Evolutionary conservation across 1,140 invertebrate genomes (phyloP).

Genomic region (Achroia grisella): DNA sequence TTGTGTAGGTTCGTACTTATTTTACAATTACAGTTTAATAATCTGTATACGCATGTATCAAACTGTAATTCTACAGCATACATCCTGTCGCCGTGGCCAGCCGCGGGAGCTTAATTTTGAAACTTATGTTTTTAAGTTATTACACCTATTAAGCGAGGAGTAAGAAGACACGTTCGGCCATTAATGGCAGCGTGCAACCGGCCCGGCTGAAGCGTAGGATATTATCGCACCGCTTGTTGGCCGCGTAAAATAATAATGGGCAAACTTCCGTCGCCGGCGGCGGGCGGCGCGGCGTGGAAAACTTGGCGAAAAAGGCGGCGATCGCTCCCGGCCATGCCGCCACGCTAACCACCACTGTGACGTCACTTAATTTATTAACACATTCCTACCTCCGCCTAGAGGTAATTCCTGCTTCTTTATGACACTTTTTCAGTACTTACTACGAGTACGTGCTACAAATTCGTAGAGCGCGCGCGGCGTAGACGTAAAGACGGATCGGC

Average conservation of each 20-base stretch:
- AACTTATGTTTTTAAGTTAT: conserved; percentile 65
- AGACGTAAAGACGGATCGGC: neutral
- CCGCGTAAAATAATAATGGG: conserved; percentile 75
- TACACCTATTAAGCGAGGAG: conserved; percentile 66
- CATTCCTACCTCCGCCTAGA: conserved; percentile 39
- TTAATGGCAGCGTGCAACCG: conserved; percentile 50
- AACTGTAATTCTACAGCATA: no score
- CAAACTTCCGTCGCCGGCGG: conserved; percentile 67
- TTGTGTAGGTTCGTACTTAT: no score
- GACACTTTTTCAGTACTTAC: conserved; percentile 46
- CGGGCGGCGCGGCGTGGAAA: conserved; percentile 47
- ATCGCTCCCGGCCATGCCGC: conserved; percentile 20
- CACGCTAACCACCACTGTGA: conserved; percentile 46
- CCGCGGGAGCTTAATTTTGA: conserved; percentile 36
- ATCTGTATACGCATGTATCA: no score
- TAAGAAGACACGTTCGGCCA: conserved; percentile 67
- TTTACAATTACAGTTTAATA: no score
- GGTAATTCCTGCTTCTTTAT: conserved; percentile 42
- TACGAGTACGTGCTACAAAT: conserved; percentile 28
- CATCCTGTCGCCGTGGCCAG: conserved; percentile 8
- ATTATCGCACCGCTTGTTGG: conserved; percentile 75
- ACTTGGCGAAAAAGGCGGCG: conserved; percentile 62
- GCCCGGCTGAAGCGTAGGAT: conserved; percentile 50
- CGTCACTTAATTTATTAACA: conserved; percentile 72
- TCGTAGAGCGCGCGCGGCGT: conserved; percentile 7